Evolutionary conservation across 1,140 invertebrate genomes (phyloP).

Genomic region (Drosophila kepulauana): DNA sequence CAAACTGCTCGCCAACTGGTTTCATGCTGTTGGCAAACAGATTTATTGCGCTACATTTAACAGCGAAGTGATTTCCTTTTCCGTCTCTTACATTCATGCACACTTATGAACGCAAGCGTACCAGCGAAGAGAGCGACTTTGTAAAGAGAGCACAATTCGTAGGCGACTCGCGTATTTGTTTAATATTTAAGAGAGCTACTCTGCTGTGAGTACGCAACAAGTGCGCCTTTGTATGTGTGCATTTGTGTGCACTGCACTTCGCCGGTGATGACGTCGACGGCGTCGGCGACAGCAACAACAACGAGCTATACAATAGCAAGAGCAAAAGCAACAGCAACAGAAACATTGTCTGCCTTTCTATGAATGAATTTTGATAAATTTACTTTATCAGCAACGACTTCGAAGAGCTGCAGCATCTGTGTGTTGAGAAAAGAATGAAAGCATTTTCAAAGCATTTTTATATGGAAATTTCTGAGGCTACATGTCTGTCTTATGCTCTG

Average conservation of each 20-base stretch:
- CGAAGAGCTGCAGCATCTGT: conserved; percentile 40
- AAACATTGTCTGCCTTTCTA: conserved; percentile 45
- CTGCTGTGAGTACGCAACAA: conserved; percentile 47
- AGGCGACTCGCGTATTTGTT: neutral
- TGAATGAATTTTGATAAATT: conserved; percentile 83
- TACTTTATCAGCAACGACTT: conserved; percentile 68
- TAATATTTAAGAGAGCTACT: conserved; percentile 56
- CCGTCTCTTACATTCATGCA: conserved; percentile 35
- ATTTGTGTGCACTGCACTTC: conserved; percentile 31
- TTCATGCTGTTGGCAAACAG: conserved; percentile 51
- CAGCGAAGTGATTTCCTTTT: conserved; percentile 71
- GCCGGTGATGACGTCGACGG: conserved; percentile 38
- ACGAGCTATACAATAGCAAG: neutral
- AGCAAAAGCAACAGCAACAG: conserved; percentile 5
- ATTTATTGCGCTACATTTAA: conserved; percentile 48
- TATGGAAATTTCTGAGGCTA: conserved; percentile 65
- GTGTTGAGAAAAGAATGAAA: conserved; percentile 39
- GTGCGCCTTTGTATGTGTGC: conserved; percentile 33
- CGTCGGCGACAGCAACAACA: conserved; percentile 22
- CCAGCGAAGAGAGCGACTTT: neutral
- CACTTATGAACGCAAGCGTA: conserved; percentile 6
- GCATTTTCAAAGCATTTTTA: conserved; percentile 50
- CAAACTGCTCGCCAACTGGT: conserved; percentile 46
- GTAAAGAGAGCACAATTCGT: conserved; percentile 1
- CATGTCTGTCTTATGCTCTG: neutral